Percentiles rank a stretch among this genome's conserved stretches.
Conservation (phyloP, 1,140 invertebrate genomes). For the Drosophila asahinai region DNA sequence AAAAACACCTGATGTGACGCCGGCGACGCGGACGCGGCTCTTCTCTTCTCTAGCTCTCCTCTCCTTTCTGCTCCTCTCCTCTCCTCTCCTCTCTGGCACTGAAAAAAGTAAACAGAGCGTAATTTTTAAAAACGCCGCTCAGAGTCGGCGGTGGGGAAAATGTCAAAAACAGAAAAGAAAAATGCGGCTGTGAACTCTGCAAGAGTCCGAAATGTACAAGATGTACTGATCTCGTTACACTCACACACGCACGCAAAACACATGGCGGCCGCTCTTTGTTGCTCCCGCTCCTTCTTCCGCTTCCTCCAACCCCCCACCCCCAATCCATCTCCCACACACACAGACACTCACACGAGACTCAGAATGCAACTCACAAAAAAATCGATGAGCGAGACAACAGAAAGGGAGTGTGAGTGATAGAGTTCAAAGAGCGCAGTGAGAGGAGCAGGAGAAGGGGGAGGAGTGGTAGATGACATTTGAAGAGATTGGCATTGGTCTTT, state of each 20-base stretch:
- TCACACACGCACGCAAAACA: slow-evolving; percentile 68
- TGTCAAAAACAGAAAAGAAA: slow-evolving; percentile 66
- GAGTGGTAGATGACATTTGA: slow-evolving; percentile 43
- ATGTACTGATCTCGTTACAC: slow-evolving; percentile 79
- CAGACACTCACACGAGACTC: slow-evolving; percentile 12
- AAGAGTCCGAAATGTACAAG: slow-evolving; percentile 67
- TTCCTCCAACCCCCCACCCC: slow-evolving; percentile 28
- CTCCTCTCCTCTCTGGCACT: slow-evolving; percentile 42
- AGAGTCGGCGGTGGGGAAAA: slow-evolving; percentile 72
- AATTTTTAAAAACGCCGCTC: slow-evolving; percentile 79
- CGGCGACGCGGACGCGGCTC: slow-evolving; percentile 59
- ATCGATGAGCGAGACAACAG: slow-evolving; percentile 50
- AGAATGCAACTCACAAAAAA: slow-evolving; percentile 52
- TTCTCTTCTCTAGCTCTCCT: slow-evolving; percentile 32
- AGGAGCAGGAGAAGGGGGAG: slow-evolving; percentile 10
- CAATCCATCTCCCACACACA: slow-evolving; percentile 11
- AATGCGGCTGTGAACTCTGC: slow-evolving; percentile 74
- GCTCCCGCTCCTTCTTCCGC: slow-evolving; percentile 65
- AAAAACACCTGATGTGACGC: slow-evolving; percentile 58
- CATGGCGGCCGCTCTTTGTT: slow-evolving; percentile 76
- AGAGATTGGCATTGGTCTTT: slow-evolving; percentile 50
- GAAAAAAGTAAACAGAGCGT: slow-evolving; percentile 82
- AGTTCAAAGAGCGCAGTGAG: slow-evolving; percentile 56
- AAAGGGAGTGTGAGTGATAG: slow-evolving; percentile 50
- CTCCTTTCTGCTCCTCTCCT: background rate